Base-by-base conservation (phyloP, 30 jellyfish, hydroid and myxozoan genomes). In the Nemopilema nomurai region DNA sequence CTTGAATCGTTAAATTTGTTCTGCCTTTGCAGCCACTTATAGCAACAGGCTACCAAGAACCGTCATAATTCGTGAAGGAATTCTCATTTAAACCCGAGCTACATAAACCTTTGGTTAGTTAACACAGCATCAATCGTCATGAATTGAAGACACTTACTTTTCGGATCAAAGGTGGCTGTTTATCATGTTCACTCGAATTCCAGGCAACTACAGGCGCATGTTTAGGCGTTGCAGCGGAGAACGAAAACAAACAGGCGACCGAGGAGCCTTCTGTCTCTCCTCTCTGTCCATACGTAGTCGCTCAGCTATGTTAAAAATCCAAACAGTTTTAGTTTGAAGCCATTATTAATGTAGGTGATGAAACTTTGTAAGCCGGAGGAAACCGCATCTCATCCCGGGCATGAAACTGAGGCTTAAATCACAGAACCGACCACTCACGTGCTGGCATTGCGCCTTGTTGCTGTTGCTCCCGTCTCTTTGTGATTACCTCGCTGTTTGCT, bases 321-420 rank as follows among this genome's bases (percentile, higher is more conserved):
- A 77, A 77, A 77, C 87, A 77, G 87, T 77, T 52, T 57, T 28
- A 77, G 76, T 62, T 53, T 57, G 87, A 77, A 77, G 87, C 87
- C 87, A 53, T 77, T 33, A 41, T 57, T 77, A 77, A 77, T 77
- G 69, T 28, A 77, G 75, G 87, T 77, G 87, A 53, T 77, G 87
- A 77, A 77, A 52, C 76, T 18, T 26, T 74, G 19, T 77, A 77
- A 77, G 53, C 87, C 87, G n/a, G 76, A 77, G 87, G 87, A 77
- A 77, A 62, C 87, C 87, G 28, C 79, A 67, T 57, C 67, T 62
- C 67, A 77, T 77, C 87, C 79, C 19, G 64, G 69, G 79, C 68
- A 77, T 77, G 69, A 77, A 77, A 29, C 28, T 53, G 65, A 23
- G 87, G 65, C 65, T 77, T 77, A 19, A 64, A 57, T n/a, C 22